phyloP scores from a whole-genome alignment of 2,113 vertebrate species.

The human (Homo sapiens) region GRCh38 chr18:64443501-64444000 shows the following conservation, averaged over 20 bases:
- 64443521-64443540: neutral
- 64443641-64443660: conserved; percentile 45
- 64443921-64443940: neutral
- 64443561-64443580: conserved; percentile 49
- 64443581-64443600: conserved; percentile 60
- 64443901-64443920: neutral
- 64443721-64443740: neutral
- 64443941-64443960: neutral
- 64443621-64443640: conserved; percentile 27
- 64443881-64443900: neutral
- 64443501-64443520: neutral
- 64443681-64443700: neutral
- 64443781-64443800: neutral
- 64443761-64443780: neutral
- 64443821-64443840: neutral
- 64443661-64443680: conserved; percentile 24
- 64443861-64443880: neutral
- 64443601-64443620: conserved; percentile 44
- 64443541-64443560: conserved; percentile 33
- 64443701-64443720: conserved; percentile 13
- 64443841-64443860: neutral
- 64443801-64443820: neutral
- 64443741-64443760: neutral
- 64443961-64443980: neutral
- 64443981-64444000: neutral